Evolutionary conservation across 2,797 vertebrate genomes (phyloP).

Genomic region (Nyctalus aviator): DNA sequence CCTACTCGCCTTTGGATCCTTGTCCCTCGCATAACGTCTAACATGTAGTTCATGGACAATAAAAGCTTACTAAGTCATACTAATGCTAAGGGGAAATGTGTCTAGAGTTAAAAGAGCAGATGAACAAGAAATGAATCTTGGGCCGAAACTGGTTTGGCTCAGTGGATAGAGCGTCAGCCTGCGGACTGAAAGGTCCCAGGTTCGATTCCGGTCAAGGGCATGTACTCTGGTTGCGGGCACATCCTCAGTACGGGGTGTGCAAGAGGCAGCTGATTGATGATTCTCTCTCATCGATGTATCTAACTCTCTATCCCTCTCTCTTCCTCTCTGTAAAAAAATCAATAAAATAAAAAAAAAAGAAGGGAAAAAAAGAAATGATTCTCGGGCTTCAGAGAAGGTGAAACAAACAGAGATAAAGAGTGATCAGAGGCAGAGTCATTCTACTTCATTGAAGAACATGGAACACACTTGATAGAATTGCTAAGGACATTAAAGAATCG

Average conservation of each 20-base stretch:
- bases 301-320: no score
- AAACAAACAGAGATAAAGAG: background rate
- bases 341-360: no score
- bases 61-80: constrained; percentile 8
- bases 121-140: background rate
- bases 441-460: background rate
- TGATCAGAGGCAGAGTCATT: background rate
- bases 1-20: background rate
- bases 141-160: no score
- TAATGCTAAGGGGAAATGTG: background rate
- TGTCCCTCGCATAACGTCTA: background rate
- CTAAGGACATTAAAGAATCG: background rate
- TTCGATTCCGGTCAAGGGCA: no score
- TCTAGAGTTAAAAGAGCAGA: background rate
- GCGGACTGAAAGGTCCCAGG: no score
- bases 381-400: background rate
- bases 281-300: no score
- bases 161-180: no score
- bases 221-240: no score
- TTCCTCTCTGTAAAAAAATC: no score
- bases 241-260: no score
- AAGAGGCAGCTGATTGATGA: no score
- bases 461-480: background rate
- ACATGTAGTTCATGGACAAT: background rate
- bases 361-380: background rate